Base-by-base conservation (phyloP, 2,113 vertebrate genomes). In the Coturnix japonica region DNA sequence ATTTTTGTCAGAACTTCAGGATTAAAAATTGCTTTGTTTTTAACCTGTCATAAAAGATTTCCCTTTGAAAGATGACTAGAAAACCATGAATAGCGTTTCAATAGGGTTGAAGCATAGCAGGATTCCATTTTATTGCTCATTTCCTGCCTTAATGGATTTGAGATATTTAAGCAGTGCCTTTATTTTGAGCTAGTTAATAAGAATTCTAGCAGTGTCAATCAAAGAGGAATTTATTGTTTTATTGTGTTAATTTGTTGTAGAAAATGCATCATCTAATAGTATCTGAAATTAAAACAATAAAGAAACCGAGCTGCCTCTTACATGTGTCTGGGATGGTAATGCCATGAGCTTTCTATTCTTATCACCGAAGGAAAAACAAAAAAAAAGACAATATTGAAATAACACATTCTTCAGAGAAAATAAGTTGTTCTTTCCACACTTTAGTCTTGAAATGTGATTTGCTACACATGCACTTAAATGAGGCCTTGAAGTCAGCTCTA, bases 361-460 rank as follows among this genome's bases (percentile, higher is more conserved):
- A 0, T 43, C 12, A 23, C 75, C 28, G 56, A 84, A 69, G 43
- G 57, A 66, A 77, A 23, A 46, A 47, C 59, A 74, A 37, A 37
- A 63, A 54, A 49, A 73, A 79, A 81, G 66, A 39, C 44, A 63
- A 21, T 67, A 57, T n/a, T 56, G 57, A 87, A 46, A 21, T 84
- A 72, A 31, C 1, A 1, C 28, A 11, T 44, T 89, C 39, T 84
- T 71, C 78, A 57, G 53, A 57, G 56, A 60, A 81, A 82, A 80
- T 56, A 26, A 65, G 76, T 85, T 70, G 43, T 72, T 69, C 30
- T 74, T 49, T 88, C 10, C 18, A 8, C 13, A 8, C 72, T 89
- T 81, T 65, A 89, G 39, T 89, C 78, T 87, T 89, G 74, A 79
- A 93, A 37, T 33, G 73, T 72, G 17, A 56, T 76, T 43, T 89